Base-by-base conservation (phyloP, 1,140 invertebrate species). In the Diprion similis region DNA sequence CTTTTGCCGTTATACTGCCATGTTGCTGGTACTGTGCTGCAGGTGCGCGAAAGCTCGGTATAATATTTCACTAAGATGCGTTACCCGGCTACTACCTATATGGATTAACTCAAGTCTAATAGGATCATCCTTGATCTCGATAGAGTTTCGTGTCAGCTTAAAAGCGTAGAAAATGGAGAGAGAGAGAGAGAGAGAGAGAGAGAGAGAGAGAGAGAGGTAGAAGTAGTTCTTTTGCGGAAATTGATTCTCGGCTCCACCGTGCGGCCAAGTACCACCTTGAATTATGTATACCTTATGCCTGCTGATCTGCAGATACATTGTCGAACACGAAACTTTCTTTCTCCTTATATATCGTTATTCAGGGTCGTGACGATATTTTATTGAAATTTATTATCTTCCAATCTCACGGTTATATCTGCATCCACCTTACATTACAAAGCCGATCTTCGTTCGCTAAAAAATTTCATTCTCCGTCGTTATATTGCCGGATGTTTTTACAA, bases 61-160 rank as follows among this genome's bases (percentile, higher is more conserved):
- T 59, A 59, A 59, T 59, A 59, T 59, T 15, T 59, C 51, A 8
- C 51, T 9, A 59, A 15, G 51, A 59, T 15, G n/a, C 51, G 51
- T 59, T 37, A 59, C 3, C 51, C n/a, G 51, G 51, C 51, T 59
- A 37, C 24, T 37, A 37, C 24, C 24, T 37, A 37, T 37, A 37
- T 37, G 82, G 81, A 83, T 85, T 84, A 83, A 85, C 84, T 84
- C 80, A 78, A 84, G 83, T 85, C 83, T 83, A 85, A 84, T 84
- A 84, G 82, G 84, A 85, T 85, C 84, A 84, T 81, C 81, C 76
- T 83, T 84, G 84, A 85, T 85, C 82, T 78, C 72, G 71, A 71
- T 78, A 75, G 80, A 79, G 51, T 59, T 59, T 59, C 51, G 51
- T 59, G 51, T 59, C 51, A 17, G 51, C 51, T 59, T 59, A 59